These are phyloP conservation scores for Emydura subglobosa DNA, from an alignment of 2,113 vertebrate genomes.

Conservation along the genomic window DNA sequence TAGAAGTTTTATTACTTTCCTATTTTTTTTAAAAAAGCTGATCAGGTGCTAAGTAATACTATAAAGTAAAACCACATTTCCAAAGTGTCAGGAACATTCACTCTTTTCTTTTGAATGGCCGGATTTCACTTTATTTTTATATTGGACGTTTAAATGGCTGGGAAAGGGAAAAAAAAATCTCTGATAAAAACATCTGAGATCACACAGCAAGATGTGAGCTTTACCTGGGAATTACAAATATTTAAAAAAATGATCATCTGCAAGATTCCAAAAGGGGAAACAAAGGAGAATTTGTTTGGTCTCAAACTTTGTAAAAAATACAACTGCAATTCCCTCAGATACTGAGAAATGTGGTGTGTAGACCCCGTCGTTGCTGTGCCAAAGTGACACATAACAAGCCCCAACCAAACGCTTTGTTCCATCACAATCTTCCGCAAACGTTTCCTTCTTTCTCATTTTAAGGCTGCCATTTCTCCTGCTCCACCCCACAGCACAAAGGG, in stretches of 20 bases:
- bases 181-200: conserved; percentile 12
- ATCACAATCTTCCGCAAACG: neutral
- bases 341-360: neutral
- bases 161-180: neutral
- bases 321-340: neutral
- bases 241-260: conserved; percentile 10
- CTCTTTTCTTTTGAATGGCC: conserved; percentile 64
- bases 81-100: conserved; percentile 78
- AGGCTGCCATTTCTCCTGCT: conserved; percentile 18
- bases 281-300: conserved; percentile 48
- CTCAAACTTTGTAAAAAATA: neutral
- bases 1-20: conserved; percentile 72
- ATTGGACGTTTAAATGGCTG: conserved; percentile 39
- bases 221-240: conserved; percentile 5
- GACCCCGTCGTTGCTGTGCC: neutral
- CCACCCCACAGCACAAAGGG: conserved; percentile 25
- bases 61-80: conserved; percentile 83
- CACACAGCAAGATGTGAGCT: neutral
- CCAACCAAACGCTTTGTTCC: neutral
- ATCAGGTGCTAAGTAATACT: conserved; percentile 83
- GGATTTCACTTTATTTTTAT: conserved; percentile 49
- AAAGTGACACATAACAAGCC: rapidly evolving
- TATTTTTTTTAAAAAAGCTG: conserved; percentile 29
- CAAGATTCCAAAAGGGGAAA: neutral
- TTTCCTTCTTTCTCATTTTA: neutral